Percentiles rank a stretch among this genome's conserved stretches.
These are phyloP conservation scores for Zaprionus kolodkinae DNA, from an alignment of 1,140 invertebrate genomes.

Conservation along the genomic window DNA sequence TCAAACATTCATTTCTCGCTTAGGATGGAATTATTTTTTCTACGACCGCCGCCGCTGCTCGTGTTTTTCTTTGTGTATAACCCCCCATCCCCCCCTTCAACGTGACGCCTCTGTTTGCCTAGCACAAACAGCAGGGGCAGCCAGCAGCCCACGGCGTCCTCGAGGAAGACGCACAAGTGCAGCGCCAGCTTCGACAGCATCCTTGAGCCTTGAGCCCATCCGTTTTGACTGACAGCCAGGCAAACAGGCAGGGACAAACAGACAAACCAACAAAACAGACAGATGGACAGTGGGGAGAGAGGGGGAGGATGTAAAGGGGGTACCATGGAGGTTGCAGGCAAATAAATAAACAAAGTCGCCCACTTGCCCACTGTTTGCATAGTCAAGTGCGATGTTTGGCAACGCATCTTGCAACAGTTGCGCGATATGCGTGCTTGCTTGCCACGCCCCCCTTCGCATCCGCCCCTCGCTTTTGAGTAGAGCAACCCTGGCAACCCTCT, in stretches of 20 bases:
- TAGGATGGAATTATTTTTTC: slow-evolving; percentile 56
- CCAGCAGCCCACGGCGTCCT: slow-evolving; percentile 40
- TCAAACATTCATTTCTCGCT: slow-evolving; percentile 83
- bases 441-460: background rate
- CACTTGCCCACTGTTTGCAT: slow-evolving; percentile 69
- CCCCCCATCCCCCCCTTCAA: background rate
- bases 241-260: slow-evolving; percentile 55
- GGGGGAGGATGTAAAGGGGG: background rate
- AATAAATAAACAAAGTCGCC: slow-evolving; percentile 72
- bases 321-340: slow-evolving; percentile 32
- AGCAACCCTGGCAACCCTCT: background rate
- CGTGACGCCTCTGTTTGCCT: slow-evolving; percentile 52
- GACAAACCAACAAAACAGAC: slow-evolving; percentile 21
- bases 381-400: slow-evolving; percentile 75
- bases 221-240: slow-evolving; percentile 66
- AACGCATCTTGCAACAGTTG: slow-evolving; percentile 51
- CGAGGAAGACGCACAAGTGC: slow-evolving; percentile 65
- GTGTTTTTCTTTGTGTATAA: slow-evolving; percentile 15
- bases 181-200: slow-evolving; percentile 46
- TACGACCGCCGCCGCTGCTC: background rate
- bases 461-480: no score
- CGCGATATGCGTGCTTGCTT: background rate
- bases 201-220: slow-evolving; percentile 57
- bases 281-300: background rate
- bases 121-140: slow-evolving; percentile 53